Base-by-base conservation (phyloP, 2,797 vertebrate species). In the Molothrus ater region DNA sequence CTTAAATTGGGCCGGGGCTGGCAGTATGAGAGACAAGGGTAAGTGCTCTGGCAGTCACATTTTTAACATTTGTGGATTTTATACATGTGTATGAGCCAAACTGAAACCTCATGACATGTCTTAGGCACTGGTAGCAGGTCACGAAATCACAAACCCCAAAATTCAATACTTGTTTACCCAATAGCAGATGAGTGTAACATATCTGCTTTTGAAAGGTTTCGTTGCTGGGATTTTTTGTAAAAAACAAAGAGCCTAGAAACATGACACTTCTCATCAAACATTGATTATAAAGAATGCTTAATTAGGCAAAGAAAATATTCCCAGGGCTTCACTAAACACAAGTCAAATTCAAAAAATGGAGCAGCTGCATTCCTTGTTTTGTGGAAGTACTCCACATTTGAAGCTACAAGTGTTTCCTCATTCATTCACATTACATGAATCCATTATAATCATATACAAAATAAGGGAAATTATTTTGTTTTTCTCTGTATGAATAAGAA, bases 271-370 rank as follows among this genome's bases (percentile, higher is more conserved):
- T 91, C 21, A 72, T 84, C 82, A 90, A 88, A 81, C 40, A 56
- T 83, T 88, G 21, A 21, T 69, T 78, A 36, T 38, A 91, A 88
- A 32, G 59, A 8, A 75, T 61, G 53, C 17, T 70, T 87, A 88
- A 93, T 64, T 92, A 82, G 73, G 32, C 56, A 94, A 91, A 64
- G 26, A 79, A 83, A 81, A 84, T 80, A 66, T 74, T 93, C 86
- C 83, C 88, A 90, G 56, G 50, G 38, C 63, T 90, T 86, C 86
- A 86, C 45, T 65, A 92, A 76, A 80, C 92, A 80, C 80, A 93
- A 85, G 45, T 17, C 34, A 57, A 75, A 76, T 56, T 45, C 2
- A 31, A 85, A 81, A 90, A 60, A 24, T 1, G n/a, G 21, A 80
- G n/a, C 42, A n/a, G 8, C 51, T 88, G 18, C 43, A n/a, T 86